These are phyloP conservation scores for Pocillopora verrucosa DNA, from an alignment of 64 coral and sea anemone genomes.

Conservation along the genomic window DNA sequence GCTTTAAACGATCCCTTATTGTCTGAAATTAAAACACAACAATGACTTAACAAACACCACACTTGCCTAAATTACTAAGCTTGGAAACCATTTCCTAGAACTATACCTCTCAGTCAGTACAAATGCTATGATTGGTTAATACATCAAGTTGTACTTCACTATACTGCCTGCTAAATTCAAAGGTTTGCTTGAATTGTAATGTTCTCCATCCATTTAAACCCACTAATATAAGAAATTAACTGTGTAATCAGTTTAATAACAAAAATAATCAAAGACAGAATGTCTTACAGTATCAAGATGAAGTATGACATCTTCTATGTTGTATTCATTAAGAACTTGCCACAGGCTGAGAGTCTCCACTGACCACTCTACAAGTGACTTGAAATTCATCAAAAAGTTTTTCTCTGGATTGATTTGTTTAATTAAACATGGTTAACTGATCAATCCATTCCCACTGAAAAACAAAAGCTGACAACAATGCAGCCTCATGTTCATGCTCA, in stretches of 20 bases:
- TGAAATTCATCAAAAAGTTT: conserved; percentile 67
- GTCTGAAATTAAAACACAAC: conserved; percentile 12
- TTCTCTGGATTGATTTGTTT: conserved; percentile 63
- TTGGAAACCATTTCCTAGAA: not conserved
- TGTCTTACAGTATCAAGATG: conserved; percentile 77
- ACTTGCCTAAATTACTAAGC: not conserved
- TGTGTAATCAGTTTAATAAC: too few relatives aligned
- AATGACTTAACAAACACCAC: not conserved
- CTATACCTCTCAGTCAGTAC: too few relatives aligned
- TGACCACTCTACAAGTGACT: conserved; percentile 71
- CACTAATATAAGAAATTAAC: too few relatives aligned
- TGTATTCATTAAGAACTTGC: conserved; percentile 80
- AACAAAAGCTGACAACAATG: not conserved
- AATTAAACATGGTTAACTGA: too few relatives aligned
- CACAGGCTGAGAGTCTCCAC: conserved; percentile 82
- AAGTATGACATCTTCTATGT: conserved; percentile 64
- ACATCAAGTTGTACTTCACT: too few relatives aligned
- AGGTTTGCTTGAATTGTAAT: too few relatives aligned
- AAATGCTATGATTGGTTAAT: too few relatives aligned
- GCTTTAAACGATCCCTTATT: conserved; percentile 46
- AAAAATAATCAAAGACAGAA: not conserved
- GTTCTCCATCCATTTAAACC: too few relatives aligned
- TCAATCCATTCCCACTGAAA: too few relatives aligned
- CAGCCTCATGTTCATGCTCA: too few relatives aligned
- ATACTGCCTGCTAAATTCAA: too few relatives aligned